Percentiles rank a stretch among this genome's conserved stretches.
These are phyloP conservation scores for Rhineura floridana DNA, from an alignment of 2,113 vertebrate genomes.

Conservation along the genomic window DNA sequence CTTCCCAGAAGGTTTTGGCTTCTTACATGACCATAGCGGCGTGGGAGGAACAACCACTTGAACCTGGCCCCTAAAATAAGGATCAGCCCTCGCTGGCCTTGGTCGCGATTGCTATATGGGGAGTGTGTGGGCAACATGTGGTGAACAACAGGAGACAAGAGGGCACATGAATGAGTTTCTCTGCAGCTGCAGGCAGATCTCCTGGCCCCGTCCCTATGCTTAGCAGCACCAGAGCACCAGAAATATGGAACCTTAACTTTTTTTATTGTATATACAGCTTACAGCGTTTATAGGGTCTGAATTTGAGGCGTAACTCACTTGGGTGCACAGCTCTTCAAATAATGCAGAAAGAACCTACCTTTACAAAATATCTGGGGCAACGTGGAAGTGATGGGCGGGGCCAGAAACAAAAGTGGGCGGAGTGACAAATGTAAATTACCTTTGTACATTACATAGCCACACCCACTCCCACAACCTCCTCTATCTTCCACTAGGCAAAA, in stretches of 20 bases:
- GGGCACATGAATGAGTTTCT: too few species aligned
- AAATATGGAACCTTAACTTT: background rate
- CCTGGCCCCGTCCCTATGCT: background rate
- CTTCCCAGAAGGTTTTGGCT: background rate
- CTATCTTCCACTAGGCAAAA: too few species aligned
- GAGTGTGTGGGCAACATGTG: background rate
- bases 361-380: too few species aligned
- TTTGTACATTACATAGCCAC: too few species aligned
- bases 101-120: background rate
- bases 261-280: too few species aligned
- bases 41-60: background rate
- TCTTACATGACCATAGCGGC: background rate
- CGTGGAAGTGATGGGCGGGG: too few species aligned
- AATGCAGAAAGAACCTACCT: background rate
- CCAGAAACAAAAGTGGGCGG: too few species aligned
- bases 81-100: background rate
- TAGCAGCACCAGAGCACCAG: background rate
- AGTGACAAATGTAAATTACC: too few species aligned
- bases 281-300: background rate
- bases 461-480: too few species aligned
- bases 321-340: background rate
- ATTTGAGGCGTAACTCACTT: background rate
- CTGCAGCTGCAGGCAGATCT: background rate
- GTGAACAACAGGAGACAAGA: background rate
- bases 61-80: background rate